Percentiles rank a stretch among this genome's conserved stretches.
Evolutionary conservation across 2,113 vertebrate species (phyloP).

Genomic region (Halcyon malimbica): DNA sequence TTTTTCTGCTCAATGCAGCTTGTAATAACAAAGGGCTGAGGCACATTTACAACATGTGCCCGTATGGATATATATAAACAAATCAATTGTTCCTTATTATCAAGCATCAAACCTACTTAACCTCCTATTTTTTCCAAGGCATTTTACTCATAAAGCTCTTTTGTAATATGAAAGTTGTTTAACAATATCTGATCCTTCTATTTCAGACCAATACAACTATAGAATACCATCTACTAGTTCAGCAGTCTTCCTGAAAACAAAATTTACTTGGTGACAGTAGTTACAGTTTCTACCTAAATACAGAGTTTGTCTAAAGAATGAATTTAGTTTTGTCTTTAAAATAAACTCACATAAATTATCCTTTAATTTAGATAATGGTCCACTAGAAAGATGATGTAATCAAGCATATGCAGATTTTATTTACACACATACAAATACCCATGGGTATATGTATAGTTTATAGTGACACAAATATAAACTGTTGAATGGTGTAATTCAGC

Average conservation of each 20-base stretch:
- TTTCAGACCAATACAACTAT: background rate
- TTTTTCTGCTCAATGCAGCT: background rate
- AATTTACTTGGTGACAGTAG: background rate
- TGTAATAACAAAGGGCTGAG: background rate
- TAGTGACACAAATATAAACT: background rate
- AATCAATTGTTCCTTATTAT: background rate
- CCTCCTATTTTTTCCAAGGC: background rate
- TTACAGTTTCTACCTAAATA: background rate
- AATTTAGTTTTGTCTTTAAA: background rate
- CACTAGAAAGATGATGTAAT: background rate
- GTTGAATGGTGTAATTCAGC: background rate
- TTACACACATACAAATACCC: background rate
- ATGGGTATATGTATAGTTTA: background rate
- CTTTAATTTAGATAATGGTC: background rate
- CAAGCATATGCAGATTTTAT: background rate
- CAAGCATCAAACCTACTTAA: background rate
- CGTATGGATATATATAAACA: background rate
- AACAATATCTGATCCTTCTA: background rate
- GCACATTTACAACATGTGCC: background rate
- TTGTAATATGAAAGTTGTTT: background rate
- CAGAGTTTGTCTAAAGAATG: background rate
- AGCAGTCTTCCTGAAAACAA: background rate
- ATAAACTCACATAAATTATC: accelerated
- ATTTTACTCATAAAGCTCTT: background rate
- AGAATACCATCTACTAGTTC: background rate